Conservation (phyloP, 2,113 vertebrate genomes). For the Butorides virescens region DNA sequence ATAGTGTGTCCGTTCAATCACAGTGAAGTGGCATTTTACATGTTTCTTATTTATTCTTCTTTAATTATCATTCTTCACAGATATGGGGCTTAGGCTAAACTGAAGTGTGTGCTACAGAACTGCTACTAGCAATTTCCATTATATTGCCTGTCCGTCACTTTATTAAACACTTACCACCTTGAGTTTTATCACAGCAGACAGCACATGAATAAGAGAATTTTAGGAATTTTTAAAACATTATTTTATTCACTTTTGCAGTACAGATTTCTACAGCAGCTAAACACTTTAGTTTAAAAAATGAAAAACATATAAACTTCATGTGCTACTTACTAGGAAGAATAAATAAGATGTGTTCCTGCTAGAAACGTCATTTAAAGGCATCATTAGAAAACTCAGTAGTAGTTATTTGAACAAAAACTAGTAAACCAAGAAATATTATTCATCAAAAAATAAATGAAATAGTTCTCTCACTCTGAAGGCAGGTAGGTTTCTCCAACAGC, state of each 20-base stretch:
- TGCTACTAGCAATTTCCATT: background rate
- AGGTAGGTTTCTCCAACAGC: background rate
- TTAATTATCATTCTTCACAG: slow-evolving; percentile 15
- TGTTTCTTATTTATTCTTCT: background rate
- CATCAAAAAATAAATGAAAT: background rate
- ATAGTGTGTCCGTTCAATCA: background rate
- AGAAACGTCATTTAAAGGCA: background rate
- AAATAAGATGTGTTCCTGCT: background rate
- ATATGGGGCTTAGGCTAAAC: background rate
- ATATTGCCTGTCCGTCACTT: slow-evolving; percentile 24
- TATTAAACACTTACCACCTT: background rate
- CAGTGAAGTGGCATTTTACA: background rate
- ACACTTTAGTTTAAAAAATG: background rate
- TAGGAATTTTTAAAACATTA: background rate
- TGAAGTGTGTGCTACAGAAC: background rate
- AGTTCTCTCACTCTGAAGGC: background rate
- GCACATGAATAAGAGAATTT: background rate
- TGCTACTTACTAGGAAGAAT: background rate
- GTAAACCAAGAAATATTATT: background rate
- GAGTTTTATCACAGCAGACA: background rate
- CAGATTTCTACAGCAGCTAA: background rate
- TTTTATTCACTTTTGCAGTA: background rate
- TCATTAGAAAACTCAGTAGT: background rate
- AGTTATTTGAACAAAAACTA: background rate
- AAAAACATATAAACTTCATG: background rate